Base-by-base conservation (phyloP, 2,113 vertebrate genomes). In the Narcine bancroftii region DNA sequence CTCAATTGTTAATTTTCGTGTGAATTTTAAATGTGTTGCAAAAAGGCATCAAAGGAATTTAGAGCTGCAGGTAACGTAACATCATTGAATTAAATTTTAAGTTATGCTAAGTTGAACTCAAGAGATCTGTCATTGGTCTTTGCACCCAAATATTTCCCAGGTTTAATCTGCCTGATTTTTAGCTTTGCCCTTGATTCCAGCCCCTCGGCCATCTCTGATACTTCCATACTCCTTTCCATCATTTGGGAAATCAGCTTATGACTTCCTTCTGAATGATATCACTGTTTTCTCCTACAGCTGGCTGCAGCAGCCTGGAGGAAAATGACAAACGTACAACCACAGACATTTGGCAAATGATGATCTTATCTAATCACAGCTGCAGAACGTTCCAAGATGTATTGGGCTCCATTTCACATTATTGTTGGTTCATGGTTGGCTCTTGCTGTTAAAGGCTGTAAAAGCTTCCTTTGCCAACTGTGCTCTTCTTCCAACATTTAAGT, bases 261-360 rank as follows among this genome's bases (percentile, higher is more conserved):
- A 6, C 83, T 63, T 69, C 56, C 7, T 91, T 91, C 87, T 66
- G 81, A 63, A 60, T 87, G 15, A 87, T 60, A 39, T 91, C 87
- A 69, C 83, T 89, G 87, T 91, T 87, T 63, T 91, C 36, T 66
- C 39, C 36, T 45, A 39, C 87, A 91, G 87, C 63, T 45, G n/a
- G 87, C 63, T 91, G 36, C 56, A 26, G 19, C 60, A 91, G 63
- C 63, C 21, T 21, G 60, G 39, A 19, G 3, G 10, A 66, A 91
- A 91, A n/a, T 66, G 60, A 66, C 60, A 91, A 91, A 89, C 60
- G 87, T 39, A 39, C 63, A 89, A 89, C 63, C 36, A 91, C 87
- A 91, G 87, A 91, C 39, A 91, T 91, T 60, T 91, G 87, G 87
- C 87, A 15, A 66, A 42, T 17, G 0, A 17, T 15, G 15, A 11